Evolutionary conservation across 1,140 invertebrate species (phyloP), one percentile per base, ranked within the genome.

Genomic region (Drosophila ironensis): DNA sequence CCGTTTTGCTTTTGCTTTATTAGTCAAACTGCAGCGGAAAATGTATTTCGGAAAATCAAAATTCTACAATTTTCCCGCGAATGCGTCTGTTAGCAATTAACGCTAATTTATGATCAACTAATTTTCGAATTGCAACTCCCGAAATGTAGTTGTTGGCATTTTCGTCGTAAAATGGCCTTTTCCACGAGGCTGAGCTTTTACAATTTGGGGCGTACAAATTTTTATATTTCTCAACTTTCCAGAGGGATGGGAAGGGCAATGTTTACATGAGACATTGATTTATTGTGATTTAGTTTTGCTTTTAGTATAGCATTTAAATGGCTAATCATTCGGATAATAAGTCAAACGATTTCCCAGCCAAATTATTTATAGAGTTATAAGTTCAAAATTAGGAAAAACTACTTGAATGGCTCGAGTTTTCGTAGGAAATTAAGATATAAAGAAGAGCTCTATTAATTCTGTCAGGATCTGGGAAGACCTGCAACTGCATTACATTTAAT

Each of bases 1-100:
- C n/a, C n/a, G n/a, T n/a, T n/a, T n/a, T 47, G 72, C 75, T 16
- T 87, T 87, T 72, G 77, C 61, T 67, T 87, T 87, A 82, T 87
- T 82, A 87, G 72, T 87, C 82, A 76, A 74, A 74, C 17, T 46
- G 30, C 50, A 24, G 12, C 8, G 54, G 28, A 33, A 66, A 82
- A 64, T 81, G 60, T 76, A 53, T 45, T 57, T 24, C n/a, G n/a
- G 38, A 30, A 86, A 86, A 86, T 87, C 74, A 87, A 81, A 84
- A 77, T 74, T 68, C 42, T 48, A 77, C 59, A 71, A 69, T 80
- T 60, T 77, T 52, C 46, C 45, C 42, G 27, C 45, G 44, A 56
- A 42, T 50, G 66, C 61, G 40, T 66, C 54, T 56, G 70, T 42
- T 64, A 22, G 70, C 38, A 64, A 82, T 87, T 75, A 87, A 72